Conservation (phyloP, 2,888 invertebrate genomes). For the Congeria kusceri region DNA sequence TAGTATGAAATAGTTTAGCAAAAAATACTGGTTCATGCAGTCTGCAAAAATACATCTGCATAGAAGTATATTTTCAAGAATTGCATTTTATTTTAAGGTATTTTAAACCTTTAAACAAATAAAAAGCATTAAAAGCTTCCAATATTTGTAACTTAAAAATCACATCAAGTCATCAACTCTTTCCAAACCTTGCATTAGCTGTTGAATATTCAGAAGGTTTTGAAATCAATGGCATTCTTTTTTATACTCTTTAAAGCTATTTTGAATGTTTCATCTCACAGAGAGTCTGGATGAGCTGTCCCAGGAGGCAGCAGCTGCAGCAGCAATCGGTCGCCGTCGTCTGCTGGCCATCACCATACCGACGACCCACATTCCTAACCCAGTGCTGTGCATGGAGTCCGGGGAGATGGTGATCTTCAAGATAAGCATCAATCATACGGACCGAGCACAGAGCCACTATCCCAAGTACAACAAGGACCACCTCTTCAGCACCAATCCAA, state of each 20-base stretch:
- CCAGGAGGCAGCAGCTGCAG: slow-evolving; percentile 2
- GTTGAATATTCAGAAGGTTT: no score
- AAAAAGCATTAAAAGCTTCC: no score
- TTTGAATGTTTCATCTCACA: slow-evolving; percentile 12
- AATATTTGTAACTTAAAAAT: no score
- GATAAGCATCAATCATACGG: slow-evolving; percentile 75
- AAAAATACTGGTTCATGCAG: background rate
- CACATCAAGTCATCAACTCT: no score
- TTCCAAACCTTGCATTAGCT: no score
- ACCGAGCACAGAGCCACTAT: slow-evolving; percentile 80
- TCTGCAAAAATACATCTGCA: no score
- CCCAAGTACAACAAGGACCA: slow-evolving; percentile 83
- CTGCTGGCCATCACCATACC: slow-evolving; percentile 73
- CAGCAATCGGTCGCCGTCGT: slow-evolving; percentile 68
- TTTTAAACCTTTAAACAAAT: no score
- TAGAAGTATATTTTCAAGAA: no score
- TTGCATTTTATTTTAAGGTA: no score
- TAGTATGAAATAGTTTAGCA: slow-evolving; percentile 32
- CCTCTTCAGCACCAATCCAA: slow-evolving; percentile 82
- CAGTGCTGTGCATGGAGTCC: slow-evolving; percentile 80
- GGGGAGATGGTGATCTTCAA: slow-evolving; percentile 82
- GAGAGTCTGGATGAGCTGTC: slow-evolving; percentile 53
- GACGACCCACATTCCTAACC: slow-evolving; percentile 78
- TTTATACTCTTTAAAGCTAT: no score
- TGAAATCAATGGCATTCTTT: no score